phyloP scores from a whole-genome alignment of 2,888 invertebrate species.

The Euzophera pinguis region DNA sequence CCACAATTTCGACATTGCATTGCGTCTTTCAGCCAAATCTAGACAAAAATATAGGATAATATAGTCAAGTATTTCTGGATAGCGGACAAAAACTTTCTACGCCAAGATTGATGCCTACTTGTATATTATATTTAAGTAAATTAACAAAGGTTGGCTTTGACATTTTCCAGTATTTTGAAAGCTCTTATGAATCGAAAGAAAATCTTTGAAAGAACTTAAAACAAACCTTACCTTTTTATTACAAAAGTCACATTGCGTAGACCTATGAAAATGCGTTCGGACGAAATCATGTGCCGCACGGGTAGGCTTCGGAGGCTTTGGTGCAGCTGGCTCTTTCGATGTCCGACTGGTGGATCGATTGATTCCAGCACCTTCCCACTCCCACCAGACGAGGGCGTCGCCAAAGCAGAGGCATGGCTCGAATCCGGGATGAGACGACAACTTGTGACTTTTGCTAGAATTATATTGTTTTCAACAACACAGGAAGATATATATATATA shows the following conservation, averaged over 20 bases:
- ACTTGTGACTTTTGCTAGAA: slow-evolving; percentile 83
- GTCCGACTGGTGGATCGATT: slow-evolving; percentile 51
- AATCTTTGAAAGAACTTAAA: too few relatives aligned
- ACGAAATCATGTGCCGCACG: slow-evolving; percentile 86
- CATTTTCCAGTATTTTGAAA: too few relatives aligned
- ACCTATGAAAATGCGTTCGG: slow-evolving; percentile 92
- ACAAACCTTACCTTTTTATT: slow-evolving; percentile 87
- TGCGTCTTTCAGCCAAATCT: slow-evolving; percentile 98
- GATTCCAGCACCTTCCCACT: slow-evolving; percentile 79
- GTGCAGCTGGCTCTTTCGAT: slow-evolving; percentile 43
- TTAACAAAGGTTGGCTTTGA: too few relatives aligned
- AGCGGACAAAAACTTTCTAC: too few relatives aligned
- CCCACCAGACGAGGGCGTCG: slow-evolving; percentile 91
- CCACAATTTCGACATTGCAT: slow-evolving; percentile 94
- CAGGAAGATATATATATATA: neutral
- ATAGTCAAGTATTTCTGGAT: too few relatives aligned
- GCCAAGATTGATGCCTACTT: too few relatives aligned
- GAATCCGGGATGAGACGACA: slow-evolving; percentile 90
- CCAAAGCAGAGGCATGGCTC: slow-evolving; percentile 95
- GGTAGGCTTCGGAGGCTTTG: slow-evolving; percentile 45
- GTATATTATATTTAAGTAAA: too few relatives aligned
- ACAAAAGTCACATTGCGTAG: slow-evolving; percentile 95
- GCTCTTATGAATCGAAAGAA: too few relatives aligned
- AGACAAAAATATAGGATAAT: slow-evolving; percentile 17
- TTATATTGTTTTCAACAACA: neutral